phyloP scores from a whole-genome alignment of 2,888 invertebrate species.

The Agriopis aurantiaria region DNA sequence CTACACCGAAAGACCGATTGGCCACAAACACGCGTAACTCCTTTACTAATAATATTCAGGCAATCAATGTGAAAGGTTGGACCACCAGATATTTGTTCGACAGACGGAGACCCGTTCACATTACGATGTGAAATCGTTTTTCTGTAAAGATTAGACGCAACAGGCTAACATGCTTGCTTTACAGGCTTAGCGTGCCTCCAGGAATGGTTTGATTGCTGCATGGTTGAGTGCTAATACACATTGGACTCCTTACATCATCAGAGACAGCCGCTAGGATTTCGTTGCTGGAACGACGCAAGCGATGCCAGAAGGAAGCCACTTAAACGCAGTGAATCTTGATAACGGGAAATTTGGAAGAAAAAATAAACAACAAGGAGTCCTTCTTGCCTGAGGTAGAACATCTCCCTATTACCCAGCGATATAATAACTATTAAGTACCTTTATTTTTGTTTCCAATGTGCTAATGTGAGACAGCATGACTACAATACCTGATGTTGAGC shows the following conservation, averaged over 20 bases:
- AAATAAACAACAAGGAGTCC: not conserved
- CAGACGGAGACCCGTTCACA: conserved; percentile 8
- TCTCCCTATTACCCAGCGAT: too few relatives aligned
- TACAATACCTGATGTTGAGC: not conserved
- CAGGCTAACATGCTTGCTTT: too few relatives aligned
- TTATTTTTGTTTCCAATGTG: not conserved
- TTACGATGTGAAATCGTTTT: not conserved
- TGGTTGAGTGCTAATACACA: too few relatives aligned
- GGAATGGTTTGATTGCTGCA: too few relatives aligned
- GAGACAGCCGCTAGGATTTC: too few relatives aligned
- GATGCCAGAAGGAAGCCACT: too few relatives aligned
- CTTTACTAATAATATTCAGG: conserved; percentile 53
- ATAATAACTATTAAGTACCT: too few relatives aligned
- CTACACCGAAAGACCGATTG: too few relatives aligned
- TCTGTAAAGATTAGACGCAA: too few relatives aligned
- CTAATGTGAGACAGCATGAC: not conserved
- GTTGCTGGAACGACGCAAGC: too few relatives aligned
- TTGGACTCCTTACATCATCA: too few relatives aligned
- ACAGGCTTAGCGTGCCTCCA: too few relatives aligned
- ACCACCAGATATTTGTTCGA: conserved; percentile 9
- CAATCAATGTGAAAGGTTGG: conserved; percentile 50
- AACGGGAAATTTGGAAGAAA: not conserved
- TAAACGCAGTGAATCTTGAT: not conserved
- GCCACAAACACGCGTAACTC: conserved; percentile 29
- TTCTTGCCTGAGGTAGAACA: not conserved